Evolutionary conservation across 2,797 vertebrate species (phyloP).

Genomic region (Crax fasciolata): DNA sequence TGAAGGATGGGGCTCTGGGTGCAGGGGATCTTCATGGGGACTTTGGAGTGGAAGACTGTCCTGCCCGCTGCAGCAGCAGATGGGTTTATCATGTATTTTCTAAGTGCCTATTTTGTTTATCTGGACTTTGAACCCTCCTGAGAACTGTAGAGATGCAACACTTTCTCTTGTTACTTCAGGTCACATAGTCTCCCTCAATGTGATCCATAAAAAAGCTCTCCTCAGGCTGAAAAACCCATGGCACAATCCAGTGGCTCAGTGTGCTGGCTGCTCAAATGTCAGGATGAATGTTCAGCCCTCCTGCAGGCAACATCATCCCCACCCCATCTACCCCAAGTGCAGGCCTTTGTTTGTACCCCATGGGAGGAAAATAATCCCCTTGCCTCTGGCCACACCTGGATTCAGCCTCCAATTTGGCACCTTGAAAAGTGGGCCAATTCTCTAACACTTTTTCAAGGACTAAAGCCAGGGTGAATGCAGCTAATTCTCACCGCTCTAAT

Average conservation of each 20-base stretch:
- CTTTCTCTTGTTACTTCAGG: background rate
- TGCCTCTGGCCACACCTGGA: slow-evolving; percentile 75
- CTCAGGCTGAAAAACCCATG: background rate
- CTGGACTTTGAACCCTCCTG: background rate
- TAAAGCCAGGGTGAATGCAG: slow-evolving; percentile 74
- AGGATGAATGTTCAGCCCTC: slow-evolving; percentile 64
- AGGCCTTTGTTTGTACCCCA: slow-evolving; percentile 76
- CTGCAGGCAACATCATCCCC: slow-evolving; percentile 61
- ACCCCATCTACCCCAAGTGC: slow-evolving; percentile 53
- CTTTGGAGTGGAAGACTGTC: background rate
- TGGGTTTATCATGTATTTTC: background rate
- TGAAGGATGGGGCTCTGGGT: background rate
- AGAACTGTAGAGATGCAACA: background rate
- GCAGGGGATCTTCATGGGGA: background rate
- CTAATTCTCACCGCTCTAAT: slow-evolving; percentile 75
- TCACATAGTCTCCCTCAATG: background rate
- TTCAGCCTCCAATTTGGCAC: slow-evolving; percentile 74
- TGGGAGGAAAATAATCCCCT: slow-evolving; percentile 78
- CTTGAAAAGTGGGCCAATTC: slow-evolving; percentile 77
- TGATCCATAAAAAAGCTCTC: rapidly evolving
- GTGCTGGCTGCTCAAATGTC: slow-evolving; percentile 61
- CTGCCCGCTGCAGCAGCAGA: background rate
- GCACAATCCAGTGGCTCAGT: background rate
- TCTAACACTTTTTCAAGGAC: slow-evolving; percentile 44
- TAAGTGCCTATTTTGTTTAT: background rate